Percentiles rank a stretch among this genome's conserved stretches.
phyloP scores from a whole-genome alignment of 2,888 invertebrate genomes.

The Drosophila fulvimacula region DNA sequence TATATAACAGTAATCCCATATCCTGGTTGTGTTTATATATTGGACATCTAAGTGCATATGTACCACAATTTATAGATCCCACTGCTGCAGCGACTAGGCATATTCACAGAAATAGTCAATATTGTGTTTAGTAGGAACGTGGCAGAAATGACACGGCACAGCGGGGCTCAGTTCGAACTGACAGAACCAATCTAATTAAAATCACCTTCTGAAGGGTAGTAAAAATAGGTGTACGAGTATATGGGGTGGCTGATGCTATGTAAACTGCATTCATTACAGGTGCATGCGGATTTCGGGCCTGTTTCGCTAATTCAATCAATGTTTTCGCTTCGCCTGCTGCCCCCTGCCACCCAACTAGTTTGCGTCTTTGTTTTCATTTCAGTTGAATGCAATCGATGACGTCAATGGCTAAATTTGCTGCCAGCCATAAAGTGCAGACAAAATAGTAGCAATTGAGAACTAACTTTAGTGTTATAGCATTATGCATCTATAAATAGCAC shows the following conservation, averaged over 20 bases:
- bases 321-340: not conserved
- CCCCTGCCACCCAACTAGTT: not conserved
- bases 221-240: slow-evolving; percentile 1
- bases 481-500: not conserved
- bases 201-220: slow-evolving; percentile 66
- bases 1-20: no score
- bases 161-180: slow-evolving; percentile 18
- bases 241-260: slow-evolving; percentile 3
- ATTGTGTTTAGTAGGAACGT: slow-evolving; percentile 29
- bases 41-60: not conserved
- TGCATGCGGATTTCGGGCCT: slow-evolving; percentile 23
- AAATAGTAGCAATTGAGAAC: slow-evolving; percentile 9
- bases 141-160: slow-evolving; percentile 39
- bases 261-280: slow-evolving; percentile 6
- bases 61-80: not conserved
- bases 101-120: slow-evolving; percentile 12
- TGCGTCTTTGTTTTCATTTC: slow-evolving; percentile 21
- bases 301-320: slow-evolving; percentile 40
- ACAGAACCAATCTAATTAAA: slow-evolving; percentile 71
- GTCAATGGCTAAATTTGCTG: slow-evolving; percentile 35
- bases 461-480: slow-evolving; percentile 11
- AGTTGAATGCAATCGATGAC: slow-evolving; percentile 16
- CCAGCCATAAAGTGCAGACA: slow-evolving; percentile 22
- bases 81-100: not conserved
- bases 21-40: not conserved